Base-by-base conservation (phyloP, 2,888 invertebrate genomes). In the Matsumyia berberina region DNA sequence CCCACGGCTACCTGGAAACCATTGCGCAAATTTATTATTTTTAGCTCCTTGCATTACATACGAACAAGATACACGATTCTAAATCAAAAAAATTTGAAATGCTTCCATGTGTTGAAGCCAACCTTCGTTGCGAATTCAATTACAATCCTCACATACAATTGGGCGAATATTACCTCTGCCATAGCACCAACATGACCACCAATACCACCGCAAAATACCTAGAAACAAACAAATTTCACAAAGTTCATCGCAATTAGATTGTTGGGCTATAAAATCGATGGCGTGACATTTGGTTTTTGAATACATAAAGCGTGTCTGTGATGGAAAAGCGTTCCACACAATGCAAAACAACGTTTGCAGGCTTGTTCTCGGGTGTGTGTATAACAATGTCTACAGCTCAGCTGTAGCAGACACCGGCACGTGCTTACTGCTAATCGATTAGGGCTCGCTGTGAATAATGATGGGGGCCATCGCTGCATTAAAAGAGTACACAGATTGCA, bases 191-290 rank as follows among this genome's bases (percentile, higher is more conserved):
- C 24, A 29, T 5, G 31, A 51, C 33, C 39, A 46, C 64, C 24
- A 29, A 9, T 42, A 51, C 33, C 5, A 31, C 9, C 19, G 8
- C 46, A 35, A 57, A 53, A 51, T 62, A 42, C 53, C 42, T 6
- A 33, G 19, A 67, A 67, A 19, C 29, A 19, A 12, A 31, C 31
- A 57, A 66, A 66, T 55, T 55, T 64, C 39, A 33, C 29, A 60
- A 11, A 44, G 58, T 49, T 66, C 58, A 76, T 76, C 57, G 24
- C 17, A 62, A 64, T 55, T 29, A 12, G 39, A 66, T 39, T 46
- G 24, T 17, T 35, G 73, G 24, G 62, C 35, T 53, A 77, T 35
- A 77, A 77, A 77, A 77, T 62, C 60, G 60, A 77, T 77, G 60
- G 60, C 77, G 33, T 69, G 77, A 58, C 67, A 76, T 67, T 58